Evolutionary conservation across 2,113 vertebrate genomes (phyloP).

Genomic region (Mustela nigripes): DNA sequence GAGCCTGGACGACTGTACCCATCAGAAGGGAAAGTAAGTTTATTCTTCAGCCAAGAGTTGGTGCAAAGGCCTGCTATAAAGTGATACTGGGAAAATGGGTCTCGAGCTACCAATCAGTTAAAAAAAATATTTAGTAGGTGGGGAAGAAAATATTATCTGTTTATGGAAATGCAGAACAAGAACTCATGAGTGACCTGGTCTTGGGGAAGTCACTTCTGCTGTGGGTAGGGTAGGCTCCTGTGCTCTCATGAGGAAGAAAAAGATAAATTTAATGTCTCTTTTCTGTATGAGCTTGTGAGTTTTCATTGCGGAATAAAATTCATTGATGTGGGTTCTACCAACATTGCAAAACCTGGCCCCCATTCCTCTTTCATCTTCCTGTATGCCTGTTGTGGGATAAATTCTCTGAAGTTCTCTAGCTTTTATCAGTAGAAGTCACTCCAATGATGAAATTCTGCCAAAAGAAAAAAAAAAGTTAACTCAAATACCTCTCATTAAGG

Average conservation of each 20-base stretch:
- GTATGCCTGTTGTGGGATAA: neutral
- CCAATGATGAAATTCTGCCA: neutral
- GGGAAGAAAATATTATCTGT: neutral
- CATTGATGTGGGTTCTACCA: neutral
- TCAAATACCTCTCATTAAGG: neutral
- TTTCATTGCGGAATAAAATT: neutral
- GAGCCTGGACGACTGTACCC: neutral
- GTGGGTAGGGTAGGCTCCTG: rapidly evolving
- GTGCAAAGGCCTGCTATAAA: neutral
- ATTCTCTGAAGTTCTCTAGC: neutral
- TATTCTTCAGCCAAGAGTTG: neutral
- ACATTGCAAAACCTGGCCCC: neutral
- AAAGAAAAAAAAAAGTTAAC: neutral
- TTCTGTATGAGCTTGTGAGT: neutral
- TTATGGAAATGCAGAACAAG: neutral
- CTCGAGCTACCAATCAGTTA: neutral
- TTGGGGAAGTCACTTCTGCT: neutral
- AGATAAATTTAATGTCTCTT: neutral
- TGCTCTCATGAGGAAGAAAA: neutral
- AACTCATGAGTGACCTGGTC: neutral
- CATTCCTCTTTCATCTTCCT: neutral
- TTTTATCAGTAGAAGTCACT: neutral
- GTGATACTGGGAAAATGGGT: neutral
- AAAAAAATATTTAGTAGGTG: neutral
- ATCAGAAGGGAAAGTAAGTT: neutral